Base-by-base conservation (phyloP, 1,140 invertebrate genomes). In the Hypsibius dujardini region DNA sequence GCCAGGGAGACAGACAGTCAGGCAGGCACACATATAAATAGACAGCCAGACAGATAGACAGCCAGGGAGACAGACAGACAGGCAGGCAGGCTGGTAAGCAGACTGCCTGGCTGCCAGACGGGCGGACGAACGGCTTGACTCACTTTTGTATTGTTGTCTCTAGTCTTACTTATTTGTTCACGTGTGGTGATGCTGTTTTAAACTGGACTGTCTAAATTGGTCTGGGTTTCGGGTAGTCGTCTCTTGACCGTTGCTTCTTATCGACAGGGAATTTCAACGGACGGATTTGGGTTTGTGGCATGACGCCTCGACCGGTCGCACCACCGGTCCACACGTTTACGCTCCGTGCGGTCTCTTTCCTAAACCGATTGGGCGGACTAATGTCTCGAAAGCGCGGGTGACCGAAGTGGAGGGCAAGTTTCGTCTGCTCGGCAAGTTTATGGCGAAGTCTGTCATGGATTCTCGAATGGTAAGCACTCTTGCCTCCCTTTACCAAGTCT, bases 401-500 rank as follows among this genome's bases (percentile, higher is more conserved):
- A 90, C 89, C 12, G 91, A 92, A 80, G 83, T 93, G 62, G 93
- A 93, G 79, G 85, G 86, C 47, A 96, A 95, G 81, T 98, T 97
- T 79, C 88, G 92, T 76, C 95, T 98, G 77, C 83, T 98, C 60
- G 95, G 95, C 45, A 97, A 96, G 77, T 94, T 99, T 78, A 95
- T 98, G 90, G 96, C 95, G 1, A 98, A 98, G 81, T 92, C 96
- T 47, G 87, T 99, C 59, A 95, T 98, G 86, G 96, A 99, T 82
- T 97, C 92, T 2, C 85, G 95, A 84, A 95, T 98, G 92, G 93
- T 97, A 81, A 84, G 76, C 70, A 46, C 3, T 73, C 46, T 15
- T 60, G 56, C 46, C 45, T 74, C 40, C 59, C 1, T 70, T 50
- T 70, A 50, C 14, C 12, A 50, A 70, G 12, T 69, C 40, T 12